A percentile compares a stretch with the other conserved stretches of the same genome.
phyloP scores from a whole-genome alignment of 2,888 invertebrate genomes.

The Xestoiulus laeticollis region DNA sequence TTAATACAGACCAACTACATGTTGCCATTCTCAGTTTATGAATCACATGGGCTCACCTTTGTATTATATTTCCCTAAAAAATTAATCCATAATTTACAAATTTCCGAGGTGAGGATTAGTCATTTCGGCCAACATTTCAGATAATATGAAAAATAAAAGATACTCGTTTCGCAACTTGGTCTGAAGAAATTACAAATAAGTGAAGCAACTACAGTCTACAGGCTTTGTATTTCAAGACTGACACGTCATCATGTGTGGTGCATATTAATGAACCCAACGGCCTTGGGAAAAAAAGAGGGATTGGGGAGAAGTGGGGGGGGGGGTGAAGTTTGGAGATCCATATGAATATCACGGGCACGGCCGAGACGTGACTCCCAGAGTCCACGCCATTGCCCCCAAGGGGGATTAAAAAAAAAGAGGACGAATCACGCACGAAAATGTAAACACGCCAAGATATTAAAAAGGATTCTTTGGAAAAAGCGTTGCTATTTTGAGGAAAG shows the following conservation, averaged over 20 bases:
- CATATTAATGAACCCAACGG: slow-evolving; percentile 32
- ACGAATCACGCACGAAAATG: neutral
- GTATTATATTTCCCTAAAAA: too few species aligned
- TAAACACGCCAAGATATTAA: neutral
- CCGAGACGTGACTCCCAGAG: neutral
- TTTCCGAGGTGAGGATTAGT: neutral
- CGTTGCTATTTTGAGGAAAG: neutral
- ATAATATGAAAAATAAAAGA: neutral
- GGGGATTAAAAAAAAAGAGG: neutral
- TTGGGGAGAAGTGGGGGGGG: neutral
- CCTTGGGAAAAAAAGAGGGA: neutral
- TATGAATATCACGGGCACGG: neutral
- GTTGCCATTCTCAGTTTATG: neutral
- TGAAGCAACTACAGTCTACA: neutral
- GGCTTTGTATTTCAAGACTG: neutral
- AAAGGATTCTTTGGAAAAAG: neutral
- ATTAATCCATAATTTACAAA: too few species aligned
- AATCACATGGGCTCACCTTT: too few species aligned
- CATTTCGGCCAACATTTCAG: neutral
- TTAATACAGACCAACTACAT: neutral
- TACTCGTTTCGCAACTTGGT: too few species aligned
- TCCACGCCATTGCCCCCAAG: too few species aligned
- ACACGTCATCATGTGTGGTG: neutral
- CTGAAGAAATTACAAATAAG: slow-evolving; percentile 3
- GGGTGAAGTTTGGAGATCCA: neutral